Conservation (phyloP, 2,888 invertebrate genomes). For the Sphaerophoria rueppellii region DNA sequence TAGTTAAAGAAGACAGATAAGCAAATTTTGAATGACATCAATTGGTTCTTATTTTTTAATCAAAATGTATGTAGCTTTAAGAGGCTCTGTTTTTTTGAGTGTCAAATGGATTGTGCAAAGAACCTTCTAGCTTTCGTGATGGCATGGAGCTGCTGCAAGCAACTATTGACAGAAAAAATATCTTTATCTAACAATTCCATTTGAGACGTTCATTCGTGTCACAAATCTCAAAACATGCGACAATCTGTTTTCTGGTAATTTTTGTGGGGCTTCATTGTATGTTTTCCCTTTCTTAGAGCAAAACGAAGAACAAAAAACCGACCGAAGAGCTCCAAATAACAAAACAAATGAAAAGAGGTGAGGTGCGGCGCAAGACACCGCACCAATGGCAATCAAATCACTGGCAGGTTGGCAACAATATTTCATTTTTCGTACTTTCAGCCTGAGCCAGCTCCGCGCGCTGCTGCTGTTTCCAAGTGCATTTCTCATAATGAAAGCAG, state of each 20-base stretch:
- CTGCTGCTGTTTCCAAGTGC: conserved; percentile 69
- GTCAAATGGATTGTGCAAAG: no score
- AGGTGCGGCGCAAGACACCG: conserved; percentile 24
- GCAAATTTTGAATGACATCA: no score
- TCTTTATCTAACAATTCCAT: no score
- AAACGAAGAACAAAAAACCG: neutral
- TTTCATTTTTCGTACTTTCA: conserved; percentile 61
- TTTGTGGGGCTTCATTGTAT: conserved; percentile 61
- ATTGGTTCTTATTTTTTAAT: no score
- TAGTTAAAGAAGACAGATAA: no score
- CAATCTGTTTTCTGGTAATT: conserved; percentile 41
- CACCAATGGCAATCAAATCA: conserved; percentile 27
- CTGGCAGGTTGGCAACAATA: conserved; percentile 70
- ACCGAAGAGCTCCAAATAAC: neutral
- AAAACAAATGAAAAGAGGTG: conserved; percentile 9
- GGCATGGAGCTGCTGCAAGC: no score
- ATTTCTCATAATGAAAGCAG: conserved; percentile 37
- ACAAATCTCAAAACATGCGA: conserved; percentile 51
- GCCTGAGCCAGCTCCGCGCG: conserved; percentile 30
- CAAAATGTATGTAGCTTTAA: no score
- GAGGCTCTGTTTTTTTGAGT: no score
- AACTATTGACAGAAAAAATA: neutral
- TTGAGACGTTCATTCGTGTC: conserved; percentile 47
- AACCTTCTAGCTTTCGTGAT: no score
- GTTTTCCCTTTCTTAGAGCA: conserved; percentile 26